Percentiles rank a stretch among this genome's conserved stretches.
These are phyloP conservation scores for Clinocottus analis DNA, from an alignment of 2,113 vertebrate species.

Conservation along the genomic window DNA sequence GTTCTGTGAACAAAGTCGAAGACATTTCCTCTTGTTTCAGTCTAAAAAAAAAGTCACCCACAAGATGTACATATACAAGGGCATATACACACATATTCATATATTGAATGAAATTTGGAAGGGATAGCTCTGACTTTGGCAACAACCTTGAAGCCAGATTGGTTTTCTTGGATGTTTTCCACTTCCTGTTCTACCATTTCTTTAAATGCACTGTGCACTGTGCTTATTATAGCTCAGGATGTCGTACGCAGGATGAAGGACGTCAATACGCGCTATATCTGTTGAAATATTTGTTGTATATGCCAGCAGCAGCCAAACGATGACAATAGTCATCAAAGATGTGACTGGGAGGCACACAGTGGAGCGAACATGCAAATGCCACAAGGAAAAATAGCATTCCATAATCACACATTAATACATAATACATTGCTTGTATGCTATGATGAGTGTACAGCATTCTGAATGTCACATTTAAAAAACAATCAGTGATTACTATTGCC, in stretches of 20 bases:
- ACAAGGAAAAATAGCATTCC: neutral
- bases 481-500: neutral
- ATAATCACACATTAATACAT: neutral
- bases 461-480: neutral
- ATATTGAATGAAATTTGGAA: conserved; percentile 2
- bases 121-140: neutral
- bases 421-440: neutral
- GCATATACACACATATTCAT: neutral
- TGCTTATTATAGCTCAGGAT: conserved; percentile 6
- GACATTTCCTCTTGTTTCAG: neutral
- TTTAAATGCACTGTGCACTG: neutral
- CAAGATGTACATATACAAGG: neutral
- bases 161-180: conserved; percentile 14
- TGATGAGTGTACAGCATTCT: neutral
- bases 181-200: neutral
- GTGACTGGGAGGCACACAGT: neutral
- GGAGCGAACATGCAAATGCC: neutral
- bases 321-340: neutral
- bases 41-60: neutral
- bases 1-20: neutral
- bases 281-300: neutral
- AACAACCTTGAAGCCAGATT: conserved; percentile 6
- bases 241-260: neutral
- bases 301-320: neutral
- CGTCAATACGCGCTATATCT: conserved; percentile 1